Conservation (phyloP, 2,888 invertebrate species). For the Hydraecia micacea region DNA sequence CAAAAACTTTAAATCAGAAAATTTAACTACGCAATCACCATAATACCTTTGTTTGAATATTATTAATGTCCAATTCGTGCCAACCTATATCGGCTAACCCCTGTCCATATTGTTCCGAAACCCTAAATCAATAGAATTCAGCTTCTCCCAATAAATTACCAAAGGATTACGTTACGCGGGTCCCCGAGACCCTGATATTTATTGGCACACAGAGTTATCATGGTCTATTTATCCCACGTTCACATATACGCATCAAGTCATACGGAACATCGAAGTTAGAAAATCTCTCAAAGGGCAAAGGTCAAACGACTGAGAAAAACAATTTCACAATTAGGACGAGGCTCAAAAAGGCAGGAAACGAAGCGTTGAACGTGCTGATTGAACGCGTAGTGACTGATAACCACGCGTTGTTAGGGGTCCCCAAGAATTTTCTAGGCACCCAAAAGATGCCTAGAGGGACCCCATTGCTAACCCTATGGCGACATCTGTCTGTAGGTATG, state of each 20-base stretch:
- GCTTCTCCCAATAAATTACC: constrained; percentile 72
- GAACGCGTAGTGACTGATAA: constrained; percentile 8
- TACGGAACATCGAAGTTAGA: constrained; percentile 34
- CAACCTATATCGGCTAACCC: constrained; percentile 12
- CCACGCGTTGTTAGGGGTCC: not conserved
- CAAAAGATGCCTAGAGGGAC: not conserved
- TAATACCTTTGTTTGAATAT: constrained; percentile 26
- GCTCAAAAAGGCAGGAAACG: constrained; percentile 31
- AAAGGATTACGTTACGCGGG: constrained; percentile 70
- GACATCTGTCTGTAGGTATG: not conserved
- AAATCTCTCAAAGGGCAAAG: constrained; percentile 30
- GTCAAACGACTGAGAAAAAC: constrained; percentile 13
- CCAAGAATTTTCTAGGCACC: not conserved
- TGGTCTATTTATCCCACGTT: constrained; percentile 49
- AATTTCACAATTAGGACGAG: constrained; percentile 31
- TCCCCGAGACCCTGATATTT: constrained; percentile 55
- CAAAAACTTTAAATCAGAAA: not conserved
- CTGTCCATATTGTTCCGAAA: constrained; percentile 37
- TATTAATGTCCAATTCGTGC: constrained; percentile 32
- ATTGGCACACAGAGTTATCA: constrained; percentile 61
- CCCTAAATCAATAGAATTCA: constrained; percentile 66
- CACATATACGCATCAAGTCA: constrained; percentile 15
- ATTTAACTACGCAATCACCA: not conserved
- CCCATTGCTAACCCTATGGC: too few relatives aligned
- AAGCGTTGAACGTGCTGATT: constrained; percentile 13